phyloP scores from a whole-genome alignment of 2,888 invertebrate genomes.

The Mesorhabditis belari region DNA sequence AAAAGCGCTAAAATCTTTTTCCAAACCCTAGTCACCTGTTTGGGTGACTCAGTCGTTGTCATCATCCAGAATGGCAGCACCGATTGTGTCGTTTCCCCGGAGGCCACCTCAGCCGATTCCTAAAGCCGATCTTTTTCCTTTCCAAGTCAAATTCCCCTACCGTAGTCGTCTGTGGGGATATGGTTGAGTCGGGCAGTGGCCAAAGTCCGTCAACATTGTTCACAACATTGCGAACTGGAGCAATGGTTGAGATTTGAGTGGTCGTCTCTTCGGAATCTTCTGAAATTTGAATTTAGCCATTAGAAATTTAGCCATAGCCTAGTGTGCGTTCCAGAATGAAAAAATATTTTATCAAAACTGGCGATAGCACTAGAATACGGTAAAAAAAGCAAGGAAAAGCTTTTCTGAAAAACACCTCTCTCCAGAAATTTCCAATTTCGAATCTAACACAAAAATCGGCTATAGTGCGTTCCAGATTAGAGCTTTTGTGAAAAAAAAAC shows the following conservation, averaged over 20 bases:
- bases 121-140: not conserved
- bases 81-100: constrained; percentile 13
- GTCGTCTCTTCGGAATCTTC: not conserved
- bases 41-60: constrained; percentile 9
- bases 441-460: too few relatives aligned
- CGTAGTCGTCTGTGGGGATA: not conserved
- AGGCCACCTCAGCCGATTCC: not conserved
- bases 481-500: not conserved
- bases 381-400: too few relatives aligned
- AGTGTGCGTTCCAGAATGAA: not conserved
- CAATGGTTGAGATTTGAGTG: too few relatives aligned
- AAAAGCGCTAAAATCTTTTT: too few relatives aligned
- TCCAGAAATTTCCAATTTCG: too few relatives aligned
- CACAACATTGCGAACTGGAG: not conserved
- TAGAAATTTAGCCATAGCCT: not conserved
- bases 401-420: too few relatives aligned
- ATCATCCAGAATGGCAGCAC: constrained; percentile 34
- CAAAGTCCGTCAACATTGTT: not conserved
- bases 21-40: constrained; percentile 3
- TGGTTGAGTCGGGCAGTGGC: not conserved
- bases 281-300: not conserved
- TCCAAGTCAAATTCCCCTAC: not conserved
- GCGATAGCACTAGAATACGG: too few relatives aligned
- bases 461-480: not conserved
- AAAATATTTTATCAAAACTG: not conserved